Evolutionary conservation across 2,113 vertebrate genomes (phyloP), one percentile per base, ranked within the genome.

Genomic region (Myocastor coypus): DNA sequence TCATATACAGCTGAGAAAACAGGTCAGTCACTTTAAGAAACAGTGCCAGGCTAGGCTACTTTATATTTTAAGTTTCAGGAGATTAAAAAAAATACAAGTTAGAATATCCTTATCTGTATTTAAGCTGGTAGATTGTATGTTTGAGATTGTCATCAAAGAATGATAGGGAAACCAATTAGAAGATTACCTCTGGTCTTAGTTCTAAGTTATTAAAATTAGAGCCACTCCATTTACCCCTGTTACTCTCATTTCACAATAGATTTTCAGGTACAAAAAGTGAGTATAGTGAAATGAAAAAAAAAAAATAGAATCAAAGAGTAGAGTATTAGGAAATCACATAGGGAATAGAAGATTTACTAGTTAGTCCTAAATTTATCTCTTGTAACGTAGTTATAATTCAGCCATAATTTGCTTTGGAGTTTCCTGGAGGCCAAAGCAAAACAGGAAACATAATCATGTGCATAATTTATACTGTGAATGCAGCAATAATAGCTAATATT

Each of bases 381-480:
- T 89, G 84, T 2, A 84, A 87, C 24, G 28, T 82, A 80, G 87
- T 82, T 87, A 55, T 57, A 90, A 95, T 84, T 90, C 71, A 85
- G 5, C 10, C 22, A 71, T 95, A 93, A 68, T 93, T 93, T 93
- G 2, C 59, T 91, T 85, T 95, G 69, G 66, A 94, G 85, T 26
- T 93, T 96, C 87, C 87, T 93, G 34, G 66, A 94, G 75, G 77
- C 24, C 84, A 93, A 88, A 96, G 77, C 64, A 85, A 96, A 94
- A 66, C 11, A 77, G 46, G 63, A 92, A 92, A 73, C 14, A 81
- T 68, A 92, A 85, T 86, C 66, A 85, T 8, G 81, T 94, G 40
- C 34, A 66, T 92, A 89, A 94, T 78, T 93, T 94, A 86, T 78
- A 80, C 50, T 83, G 59, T 37, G 89, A 26, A 55, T 83, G 57